A percentile compares a stretch with the other conserved stretches of the same genome.
These are phyloP conservation scores for Philonicus albiceps DNA, from an alignment of 2,888 invertebrate genomes.

Conservation along the genomic window DNA sequence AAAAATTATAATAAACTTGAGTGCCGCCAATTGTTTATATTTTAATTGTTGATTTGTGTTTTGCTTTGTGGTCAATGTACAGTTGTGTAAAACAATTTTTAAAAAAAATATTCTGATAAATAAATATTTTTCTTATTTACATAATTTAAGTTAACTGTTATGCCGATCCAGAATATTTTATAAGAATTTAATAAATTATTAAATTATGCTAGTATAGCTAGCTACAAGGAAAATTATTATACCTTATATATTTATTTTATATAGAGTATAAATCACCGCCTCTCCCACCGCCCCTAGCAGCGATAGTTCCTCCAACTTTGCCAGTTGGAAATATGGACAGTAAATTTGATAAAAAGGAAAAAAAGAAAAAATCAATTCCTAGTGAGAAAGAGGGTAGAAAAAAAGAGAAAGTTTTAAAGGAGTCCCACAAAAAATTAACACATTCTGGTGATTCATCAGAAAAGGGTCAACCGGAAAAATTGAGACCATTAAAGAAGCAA, in stretches of 20 bases:
- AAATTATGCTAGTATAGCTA: too few species aligned
- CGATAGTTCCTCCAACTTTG: conserved; percentile 34
- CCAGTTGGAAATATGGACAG: conserved; percentile 20
- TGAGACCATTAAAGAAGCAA: neutral
- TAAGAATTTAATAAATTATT: too few species aligned
- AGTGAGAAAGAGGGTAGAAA: conserved; percentile 5
- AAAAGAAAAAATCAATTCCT: conserved; percentile 9
- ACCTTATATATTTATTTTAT: neutral
- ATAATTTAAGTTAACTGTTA: too few species aligned
- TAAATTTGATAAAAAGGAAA: conserved; percentile 37
- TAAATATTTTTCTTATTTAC: too few species aligned
- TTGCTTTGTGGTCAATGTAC: too few species aligned
- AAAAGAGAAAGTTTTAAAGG: neutral
- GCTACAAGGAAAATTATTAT: too few species aligned
- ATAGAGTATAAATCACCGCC: conserved; percentile 58
- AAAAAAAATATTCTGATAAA: too few species aligned
- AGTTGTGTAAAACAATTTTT: too few species aligned
- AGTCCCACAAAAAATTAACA: neutral
- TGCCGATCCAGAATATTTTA: too few species aligned
- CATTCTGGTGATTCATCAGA: neutral
- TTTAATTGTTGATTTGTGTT: too few species aligned
- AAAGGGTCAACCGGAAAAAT: neutral
- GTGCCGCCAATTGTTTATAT: too few species aligned
- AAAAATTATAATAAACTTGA: too few species aligned
- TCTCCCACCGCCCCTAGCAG: conserved; percentile 63